Evolutionary conservation across 1,140 invertebrate species (phyloP), one percentile per base, ranked within the genome.

Genomic region (Leptinotarsa defecta): DNA sequence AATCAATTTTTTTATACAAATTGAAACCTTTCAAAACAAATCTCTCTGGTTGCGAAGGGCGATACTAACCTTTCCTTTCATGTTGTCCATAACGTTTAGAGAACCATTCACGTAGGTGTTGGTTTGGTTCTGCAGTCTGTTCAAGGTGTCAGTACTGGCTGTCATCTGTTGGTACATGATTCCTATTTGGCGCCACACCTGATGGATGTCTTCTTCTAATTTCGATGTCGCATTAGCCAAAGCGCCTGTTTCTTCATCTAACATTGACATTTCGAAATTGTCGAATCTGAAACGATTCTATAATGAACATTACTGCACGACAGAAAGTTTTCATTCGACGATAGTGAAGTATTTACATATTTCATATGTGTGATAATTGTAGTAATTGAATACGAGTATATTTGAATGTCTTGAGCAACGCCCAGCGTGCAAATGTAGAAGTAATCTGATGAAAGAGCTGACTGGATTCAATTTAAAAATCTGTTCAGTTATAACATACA

Each of bases 111-210:
- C 93, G 81, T 95, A 95, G 62, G 88, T 88, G 79, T 92, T 91
- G 20, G 94, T 94, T 82, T 94, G 93, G 76, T 91, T 88, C 84
- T 95, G 92, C n/a, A 95, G 87, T 71, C 90, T 89, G 70, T 93
- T 91, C 4, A 96, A 85, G 3, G 93, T 89, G 62, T 90, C 89
- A 11, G 93, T 91, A 81, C 91, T 95, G 68, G 92, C 90, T 19
- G 90, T 91, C 81, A 96, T 91, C 82, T 95, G 93, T 76, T 93
- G 91, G 84, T 95, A 93, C 93, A 96, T 95, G 19, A 95, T 94
- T 74, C 94, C 93, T 78, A 95, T 95, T 86, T 95, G 94, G 19
- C 93, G 86, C 94, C 94, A 95, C 2, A 96, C 94, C 83, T 94
- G 92, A 73, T 91, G 91, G 84, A 96, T 94, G 82, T 95, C 94